Percentiles rank a stretch among this genome's conserved stretches.
These are phyloP conservation scores for Drosophila greeni DNA, from an alignment of 2,888 invertebrate genomes.

Conservation along the genomic window DNA sequence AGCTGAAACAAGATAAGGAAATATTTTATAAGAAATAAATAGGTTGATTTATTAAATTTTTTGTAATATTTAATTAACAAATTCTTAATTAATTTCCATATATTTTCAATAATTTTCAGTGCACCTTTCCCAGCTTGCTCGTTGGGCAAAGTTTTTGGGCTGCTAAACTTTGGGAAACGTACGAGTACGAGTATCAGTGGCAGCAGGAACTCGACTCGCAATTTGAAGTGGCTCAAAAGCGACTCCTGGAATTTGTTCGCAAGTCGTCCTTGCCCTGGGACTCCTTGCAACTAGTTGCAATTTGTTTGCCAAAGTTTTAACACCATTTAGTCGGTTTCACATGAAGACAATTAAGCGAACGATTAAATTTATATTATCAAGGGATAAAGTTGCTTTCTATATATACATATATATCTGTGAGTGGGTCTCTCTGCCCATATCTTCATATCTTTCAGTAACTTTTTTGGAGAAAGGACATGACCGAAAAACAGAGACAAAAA, in stretches of 20 bases:
- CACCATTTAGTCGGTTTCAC: slow-evolving; percentile 71
- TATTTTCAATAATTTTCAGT: not conserved
- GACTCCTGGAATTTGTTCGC: slow-evolving; percentile 63
- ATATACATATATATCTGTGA: slow-evolving; percentile 2
- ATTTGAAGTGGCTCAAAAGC: slow-evolving; percentile 64
- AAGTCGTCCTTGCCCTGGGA: slow-evolving; percentile 48
- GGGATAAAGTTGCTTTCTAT: slow-evolving; percentile 53
- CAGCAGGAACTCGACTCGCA: slow-evolving; percentile 55
- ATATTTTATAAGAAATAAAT: not conserved
- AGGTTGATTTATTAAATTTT: not conserved
- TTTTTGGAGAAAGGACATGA: slow-evolving; percentile 31
- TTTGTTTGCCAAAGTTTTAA: slow-evolving; percentile 71
- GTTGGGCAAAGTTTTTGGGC: slow-evolving; percentile 51
- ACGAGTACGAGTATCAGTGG: slow-evolving; percentile 54
- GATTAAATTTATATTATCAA: slow-evolving; percentile 73
- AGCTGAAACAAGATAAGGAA: too few relatives aligned
- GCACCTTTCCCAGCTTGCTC: slow-evolving; percentile 3
- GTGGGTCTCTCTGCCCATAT: slow-evolving; percentile 10
- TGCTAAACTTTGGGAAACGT: slow-evolving; percentile 44
- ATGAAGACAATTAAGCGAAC: slow-evolving; percentile 72
- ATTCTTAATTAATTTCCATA: not conserved
- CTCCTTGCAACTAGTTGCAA: slow-evolving; percentile 68
- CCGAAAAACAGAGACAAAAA: slow-evolving; percentile 14
- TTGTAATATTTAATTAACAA: not conserved
- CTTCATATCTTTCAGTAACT: slow-evolving; percentile 32